Conservation (phyloP, 2,113 vertebrate species). For the Ictalurus punctatus region DNA sequence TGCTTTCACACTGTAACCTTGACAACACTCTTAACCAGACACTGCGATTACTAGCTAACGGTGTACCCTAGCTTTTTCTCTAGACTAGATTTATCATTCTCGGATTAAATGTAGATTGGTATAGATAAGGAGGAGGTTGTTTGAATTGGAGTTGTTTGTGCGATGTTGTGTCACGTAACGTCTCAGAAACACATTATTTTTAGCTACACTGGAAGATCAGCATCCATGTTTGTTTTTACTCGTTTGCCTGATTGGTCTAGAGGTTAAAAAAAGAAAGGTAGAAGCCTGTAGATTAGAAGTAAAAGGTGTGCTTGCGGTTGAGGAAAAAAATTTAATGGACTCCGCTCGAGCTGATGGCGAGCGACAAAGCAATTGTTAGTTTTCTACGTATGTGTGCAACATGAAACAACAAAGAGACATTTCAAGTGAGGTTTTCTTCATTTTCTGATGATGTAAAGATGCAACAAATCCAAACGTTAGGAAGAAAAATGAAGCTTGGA, state of each 20-base stretch:
- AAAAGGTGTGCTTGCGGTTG: not conserved
- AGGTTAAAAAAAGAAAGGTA: not conserved
- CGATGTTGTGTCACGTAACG: not conserved
- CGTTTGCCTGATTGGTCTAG: not conserved
- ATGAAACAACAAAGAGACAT: not conserved
- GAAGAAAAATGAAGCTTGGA: not conserved
- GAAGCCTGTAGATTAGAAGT: not conserved
- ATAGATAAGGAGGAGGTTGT: not conserved
- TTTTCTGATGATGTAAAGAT: not conserved
- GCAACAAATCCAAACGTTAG: not conserved
- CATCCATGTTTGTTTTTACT: not conserved
- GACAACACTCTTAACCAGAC: not conserved
- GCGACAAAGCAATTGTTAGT: not conserved
- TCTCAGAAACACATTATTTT: not conserved
- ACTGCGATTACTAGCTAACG: not conserved
- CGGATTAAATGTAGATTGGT: not conserved
- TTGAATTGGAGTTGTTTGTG: not conserved
- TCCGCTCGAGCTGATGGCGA: not conserved
- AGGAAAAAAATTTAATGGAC: not conserved
- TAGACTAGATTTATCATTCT: not conserved
- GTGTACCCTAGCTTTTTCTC: not conserved
- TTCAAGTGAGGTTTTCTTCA: not conserved
- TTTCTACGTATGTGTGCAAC: not conserved
- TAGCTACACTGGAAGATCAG: not conserved
- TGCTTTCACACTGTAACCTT: not conserved